These are phyloP conservation scores for Sphinx pinastri DNA, from an alignment of 2,888 invertebrate genomes.

Conservation along the genomic window DNA sequence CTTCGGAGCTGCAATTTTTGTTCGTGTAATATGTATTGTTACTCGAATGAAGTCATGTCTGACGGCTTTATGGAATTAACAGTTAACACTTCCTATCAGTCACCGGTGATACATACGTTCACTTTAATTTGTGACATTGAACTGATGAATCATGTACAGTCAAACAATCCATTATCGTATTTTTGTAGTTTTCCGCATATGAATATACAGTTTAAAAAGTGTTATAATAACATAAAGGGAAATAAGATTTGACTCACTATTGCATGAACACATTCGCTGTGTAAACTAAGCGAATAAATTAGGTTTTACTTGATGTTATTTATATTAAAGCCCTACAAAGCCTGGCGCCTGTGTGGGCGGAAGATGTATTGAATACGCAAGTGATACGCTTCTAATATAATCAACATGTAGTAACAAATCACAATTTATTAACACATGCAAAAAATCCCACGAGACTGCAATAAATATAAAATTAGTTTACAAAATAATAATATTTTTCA, in stretches of 20 bases:
- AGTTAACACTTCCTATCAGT: conserved; percentile 4
- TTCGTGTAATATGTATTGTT: background rate
- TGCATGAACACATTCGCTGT: background rate
- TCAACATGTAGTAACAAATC: background rate
- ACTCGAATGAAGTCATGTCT: background rate
- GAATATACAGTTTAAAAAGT: background rate
- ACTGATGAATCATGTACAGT: conserved; percentile 3
- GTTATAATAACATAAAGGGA: background rate
- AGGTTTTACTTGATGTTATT: conserved; percentile 19
- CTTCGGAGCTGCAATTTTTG: too few relatives aligned
- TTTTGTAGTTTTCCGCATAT: background rate
- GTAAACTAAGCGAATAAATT: conserved; percentile 24
- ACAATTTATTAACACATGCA: background rate
- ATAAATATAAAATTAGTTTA: conserved; percentile 13
- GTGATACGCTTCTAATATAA: background rate
- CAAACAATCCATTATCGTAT: background rate
- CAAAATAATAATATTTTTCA: conserved; percentile 19
- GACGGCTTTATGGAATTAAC: background rate
- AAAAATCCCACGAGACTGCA: background rate
- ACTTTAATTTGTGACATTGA: background rate
- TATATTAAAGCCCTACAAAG: conserved; percentile 27
- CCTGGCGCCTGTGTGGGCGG: conserved; percentile 10
- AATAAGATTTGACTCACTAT: background rate
- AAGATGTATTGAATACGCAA: conserved; percentile 17
- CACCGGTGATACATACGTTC: conserved; percentile 6